These are phyloP conservation scores for Tetrapedia diversipes DNA, from an alignment of 2,888 invertebrate genomes.

Conservation along the genomic window DNA sequence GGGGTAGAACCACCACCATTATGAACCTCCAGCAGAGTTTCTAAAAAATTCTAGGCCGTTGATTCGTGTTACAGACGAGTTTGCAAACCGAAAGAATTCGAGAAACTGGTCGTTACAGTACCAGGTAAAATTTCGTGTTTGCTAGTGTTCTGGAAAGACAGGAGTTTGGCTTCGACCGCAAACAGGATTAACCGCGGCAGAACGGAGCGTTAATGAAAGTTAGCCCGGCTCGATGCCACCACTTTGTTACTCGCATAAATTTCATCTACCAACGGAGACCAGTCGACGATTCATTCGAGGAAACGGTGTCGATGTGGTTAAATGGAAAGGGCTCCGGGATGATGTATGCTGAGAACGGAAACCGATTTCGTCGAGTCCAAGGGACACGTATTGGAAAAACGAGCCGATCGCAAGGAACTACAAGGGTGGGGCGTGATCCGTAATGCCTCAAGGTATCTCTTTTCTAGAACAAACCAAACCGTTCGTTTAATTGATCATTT, in stretches of 20 bases:
- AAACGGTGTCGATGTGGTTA: constrained; percentile 20
- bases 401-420: constrained; percentile 15
- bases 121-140: constrained; percentile 38
- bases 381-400: constrained; percentile 6
- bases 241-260: constrained; percentile 49
- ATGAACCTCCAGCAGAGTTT: no score
- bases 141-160: constrained; percentile 19
- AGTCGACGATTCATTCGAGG: constrained; percentile 40
- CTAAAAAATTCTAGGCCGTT: constrained; percentile 12
- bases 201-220: constrained; percentile 58
- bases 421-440: constrained; percentile 19
- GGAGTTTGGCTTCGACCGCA: constrained; percentile 23
- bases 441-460: not conserved
- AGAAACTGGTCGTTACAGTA: constrained; percentile 9
- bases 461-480: no score
- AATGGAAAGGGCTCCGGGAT: not conserved
- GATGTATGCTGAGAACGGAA: constrained; percentile 42
- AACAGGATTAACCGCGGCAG: constrained; percentile 52
- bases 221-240: constrained; percentile 26
- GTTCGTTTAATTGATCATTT: no score
- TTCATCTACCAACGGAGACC: constrained; percentile 38
- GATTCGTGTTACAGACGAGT: constrained; percentile 7
- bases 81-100: constrained; percentile 12
- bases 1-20: no score
- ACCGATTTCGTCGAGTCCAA: constrained; percentile 22